Base-by-base conservation (phyloP, 2,113 vertebrate species). In the Eclectus roratus region DNA sequence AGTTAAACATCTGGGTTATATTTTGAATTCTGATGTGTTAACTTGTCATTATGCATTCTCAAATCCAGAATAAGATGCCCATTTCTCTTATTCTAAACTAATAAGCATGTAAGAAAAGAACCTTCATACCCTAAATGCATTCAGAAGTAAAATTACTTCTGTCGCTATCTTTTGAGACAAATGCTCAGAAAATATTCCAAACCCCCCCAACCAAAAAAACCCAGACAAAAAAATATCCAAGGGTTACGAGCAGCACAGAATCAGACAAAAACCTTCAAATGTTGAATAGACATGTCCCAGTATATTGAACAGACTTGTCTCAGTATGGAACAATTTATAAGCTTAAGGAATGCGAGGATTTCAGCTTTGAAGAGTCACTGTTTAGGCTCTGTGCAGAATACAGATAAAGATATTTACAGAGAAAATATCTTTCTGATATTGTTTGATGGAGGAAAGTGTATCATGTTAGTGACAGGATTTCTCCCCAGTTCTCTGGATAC, bases 331-430 rank as follows among this genome's bases (percentile, higher is more conserved):
- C 43, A 44, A 52, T 91, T 95, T 81, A 79, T 76, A 95, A 92
- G 27, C 53, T 79, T 84, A 81, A 92, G 91, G 91, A 97, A 97
- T 96, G 94, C 47, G 68, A 88, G 61, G 80, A 94, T 74, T 89
- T 81, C 89, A 89, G 77, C 77, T 94, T 92, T 69, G 93, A 85
- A 97, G 91, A 68, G 69, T 84, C 27, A 81, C 72, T 97, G 95
- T 93, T 97, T 95, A 95, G 77, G 84, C 55, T 93, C 72, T 91
- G 83, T 79, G 69, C 43, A 84, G 84, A 84, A 92, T 41, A 89
- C 61, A 96, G 95, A 97, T 97, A 96, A 97, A 94, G 80, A 12
- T 93, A 97, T 96, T 96, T 95, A 96, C 95, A 97, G 77, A 97
- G 89, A 94, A 97, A 95, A 94, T 94, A 96, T 96, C 95, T 96